Evolutionary conservation across 2,113 vertebrate genomes (phyloP).

Genomic region (Cairina moschata): DNA sequence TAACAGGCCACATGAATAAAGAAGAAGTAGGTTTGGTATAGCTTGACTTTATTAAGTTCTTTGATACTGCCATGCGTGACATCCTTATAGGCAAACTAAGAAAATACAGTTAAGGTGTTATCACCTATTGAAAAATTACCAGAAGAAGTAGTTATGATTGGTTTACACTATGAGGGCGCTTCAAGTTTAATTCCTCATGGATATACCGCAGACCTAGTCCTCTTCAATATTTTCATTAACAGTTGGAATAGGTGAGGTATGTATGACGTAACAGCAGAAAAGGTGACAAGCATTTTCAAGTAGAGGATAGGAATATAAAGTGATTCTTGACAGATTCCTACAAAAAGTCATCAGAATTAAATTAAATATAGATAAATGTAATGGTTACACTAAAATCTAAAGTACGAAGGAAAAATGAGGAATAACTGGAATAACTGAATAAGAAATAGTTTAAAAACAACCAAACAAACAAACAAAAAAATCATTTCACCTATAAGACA

Average conservation of each 20-base stretch:
- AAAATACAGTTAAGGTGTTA: not conserved
- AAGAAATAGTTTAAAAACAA: not conserved
- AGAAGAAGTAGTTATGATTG: not conserved
- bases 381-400: not conserved
- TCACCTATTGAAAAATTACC: not conserved
- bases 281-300: not conserved
- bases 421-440: not conserved
- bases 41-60: not conserved
- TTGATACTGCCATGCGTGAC: not conserved
- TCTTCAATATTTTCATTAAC: not conserved
- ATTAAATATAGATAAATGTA: not conserved
- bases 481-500: not conserved
- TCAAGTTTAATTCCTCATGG: not conserved
- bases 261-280: not conserved
- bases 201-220: not conserved
- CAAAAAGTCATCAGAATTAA: not conserved
- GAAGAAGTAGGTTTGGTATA: not conserved
- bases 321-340: not conserved
- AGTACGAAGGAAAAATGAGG: not conserved
- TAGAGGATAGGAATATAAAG: not conserved
- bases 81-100: not conserved
- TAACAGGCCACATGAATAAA: constrained; percentile 13
- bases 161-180: not conserved
- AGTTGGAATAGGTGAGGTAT: not conserved
- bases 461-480: not conserved